These are phyloP conservation scores for Lepilemur septentrionalis DNA, from an alignment of 2,797 vertebrate species.

Conservation along the genomic window DNA sequence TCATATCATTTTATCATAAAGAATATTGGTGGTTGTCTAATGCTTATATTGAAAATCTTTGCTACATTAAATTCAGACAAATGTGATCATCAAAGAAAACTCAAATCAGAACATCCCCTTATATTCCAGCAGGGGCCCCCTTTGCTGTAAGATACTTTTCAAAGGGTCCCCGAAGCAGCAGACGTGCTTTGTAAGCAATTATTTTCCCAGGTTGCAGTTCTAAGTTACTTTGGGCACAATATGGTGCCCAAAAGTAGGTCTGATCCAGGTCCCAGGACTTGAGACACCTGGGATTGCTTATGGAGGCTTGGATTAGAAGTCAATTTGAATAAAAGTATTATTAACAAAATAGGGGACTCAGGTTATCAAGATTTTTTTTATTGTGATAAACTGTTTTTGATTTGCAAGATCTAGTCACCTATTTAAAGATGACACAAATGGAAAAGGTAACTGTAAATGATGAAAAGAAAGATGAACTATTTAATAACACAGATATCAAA, in stretches of 20 bases:
- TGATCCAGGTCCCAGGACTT: neutral
- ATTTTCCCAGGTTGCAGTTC: neutral
- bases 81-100: conserved; percentile 80
- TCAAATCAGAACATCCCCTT: conserved; percentile 79
- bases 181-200: neutral
- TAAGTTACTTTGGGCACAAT: neutral
- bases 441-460: neutral
- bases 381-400: neutral
- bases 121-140: conserved; percentile 77
- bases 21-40: conserved; percentile 76
- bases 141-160: conserved; percentile 62
- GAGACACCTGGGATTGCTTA: neutral
- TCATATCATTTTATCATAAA: conserved; percentile 80
- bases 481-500: neutral
- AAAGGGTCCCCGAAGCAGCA: conserved; percentile 58
- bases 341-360: neutral
- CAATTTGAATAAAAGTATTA: neutral
- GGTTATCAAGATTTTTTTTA: neutral
- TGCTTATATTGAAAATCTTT: conserved; percentile 73
- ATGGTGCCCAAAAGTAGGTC: neutral
- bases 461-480: neutral
- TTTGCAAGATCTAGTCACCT: neutral
- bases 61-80: conserved; percentile 75
- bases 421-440: neutral
- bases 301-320: neutral